A percentile compares a stretch with the other conserved stretches of the same genome.
phyloP scores from a whole-genome alignment of 1,140 invertebrate species.

The Andricus grossulariae region DNA sequence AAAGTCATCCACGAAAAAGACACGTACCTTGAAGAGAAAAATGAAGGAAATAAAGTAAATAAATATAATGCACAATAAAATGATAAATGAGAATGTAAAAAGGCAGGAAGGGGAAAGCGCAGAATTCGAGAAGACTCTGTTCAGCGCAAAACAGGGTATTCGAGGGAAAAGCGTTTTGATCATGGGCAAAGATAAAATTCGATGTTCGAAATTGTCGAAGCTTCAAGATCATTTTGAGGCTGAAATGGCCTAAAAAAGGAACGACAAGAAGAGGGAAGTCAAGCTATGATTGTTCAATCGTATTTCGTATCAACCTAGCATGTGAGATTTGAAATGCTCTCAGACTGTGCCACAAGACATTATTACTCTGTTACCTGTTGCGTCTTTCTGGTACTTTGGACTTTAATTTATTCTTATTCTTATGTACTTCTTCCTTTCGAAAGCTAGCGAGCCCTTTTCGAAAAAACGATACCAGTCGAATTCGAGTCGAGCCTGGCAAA shows the following conservation, averaged over 20 bases:
- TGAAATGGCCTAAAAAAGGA: constrained; percentile 52
- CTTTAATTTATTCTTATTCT: constrained; percentile 34
- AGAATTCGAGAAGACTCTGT: constrained; percentile 43
- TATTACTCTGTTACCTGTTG: constrained; percentile 67
- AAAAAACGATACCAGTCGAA: neutral
- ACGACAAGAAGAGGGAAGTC: constrained; percentile 1
- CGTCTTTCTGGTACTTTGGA: constrained; percentile 53
- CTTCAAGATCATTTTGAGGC: constrained; percentile 37
- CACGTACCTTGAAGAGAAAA: constrained; percentile 32
- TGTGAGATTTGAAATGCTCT: constrained; percentile 61
- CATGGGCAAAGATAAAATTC: constrained; percentile 19
- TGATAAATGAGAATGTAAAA: constrained; percentile 7
- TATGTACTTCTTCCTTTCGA: constrained; percentile 13
- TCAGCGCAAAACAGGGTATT: constrained; percentile 55
- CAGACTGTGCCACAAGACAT: constrained; percentile 64
- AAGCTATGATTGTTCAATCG: constrained; percentile 12
- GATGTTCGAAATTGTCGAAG: constrained; percentile 41
- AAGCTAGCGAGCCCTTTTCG: neutral
- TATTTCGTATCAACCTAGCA: constrained; percentile 47
- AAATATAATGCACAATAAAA: constrained; percentile 7
- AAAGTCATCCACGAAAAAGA: constrained; percentile 32
- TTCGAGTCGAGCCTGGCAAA: neutral
- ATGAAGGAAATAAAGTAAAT: constrained; percentile 34
- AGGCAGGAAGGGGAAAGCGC: neutral
- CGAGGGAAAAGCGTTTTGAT: constrained; percentile 33